phyloP scores from a whole-genome alignment of 35 echinoderm and acorn worm genomes.

The Apostichopus japonicus region DNA sequence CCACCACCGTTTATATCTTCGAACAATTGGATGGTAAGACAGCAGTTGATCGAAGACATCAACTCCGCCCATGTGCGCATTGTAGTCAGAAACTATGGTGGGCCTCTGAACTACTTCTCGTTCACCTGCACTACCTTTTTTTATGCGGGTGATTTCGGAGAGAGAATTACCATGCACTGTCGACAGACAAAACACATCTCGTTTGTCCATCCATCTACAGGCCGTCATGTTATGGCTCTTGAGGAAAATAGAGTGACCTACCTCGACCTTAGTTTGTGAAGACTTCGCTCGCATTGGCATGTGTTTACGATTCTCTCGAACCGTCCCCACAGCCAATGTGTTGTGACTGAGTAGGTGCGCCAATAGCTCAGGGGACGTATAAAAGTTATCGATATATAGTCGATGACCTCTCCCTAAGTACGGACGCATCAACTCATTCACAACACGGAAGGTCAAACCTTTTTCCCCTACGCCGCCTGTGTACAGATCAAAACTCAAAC shows the following conservation, averaged over 20 bases:
- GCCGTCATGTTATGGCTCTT: constrained; percentile 20
- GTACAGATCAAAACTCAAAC: constrained; percentile 1
- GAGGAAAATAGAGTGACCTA: not conserved
- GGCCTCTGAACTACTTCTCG: constrained; percentile 4
- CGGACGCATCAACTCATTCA: constrained; percentile 31
- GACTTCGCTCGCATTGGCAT: constrained; percentile 8
- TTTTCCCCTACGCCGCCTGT: constrained; percentile 35
- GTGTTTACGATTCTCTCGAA: constrained; percentile 8
- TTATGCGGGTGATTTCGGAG: not conserved
- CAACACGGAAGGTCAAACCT: constrained; percentile 41
- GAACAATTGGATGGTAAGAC: not conserved
- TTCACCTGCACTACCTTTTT: not conserved
- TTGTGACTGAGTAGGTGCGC: constrained; percentile 22
- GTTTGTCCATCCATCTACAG: constrained; percentile 45
- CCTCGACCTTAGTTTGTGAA: not conserved
- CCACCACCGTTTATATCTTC: constrained; percentile 12
- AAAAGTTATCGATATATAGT: constrained; percentile 40
- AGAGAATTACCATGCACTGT: constrained; percentile 32
- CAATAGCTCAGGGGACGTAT: constrained; percentile 7
- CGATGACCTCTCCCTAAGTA: constrained; percentile 33
- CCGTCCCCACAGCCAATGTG: constrained; percentile 47
- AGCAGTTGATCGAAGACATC: constrained; percentile 32
- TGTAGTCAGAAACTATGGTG: not conserved
- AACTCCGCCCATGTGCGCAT: not conserved
- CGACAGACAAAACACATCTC: constrained; percentile 35